A percentile compares a stretch with the other conserved stretches of the same genome.
phyloP scores from a whole-genome alignment of 2,797 vertebrate genomes.

The Liasis olivaceus region DNA sequence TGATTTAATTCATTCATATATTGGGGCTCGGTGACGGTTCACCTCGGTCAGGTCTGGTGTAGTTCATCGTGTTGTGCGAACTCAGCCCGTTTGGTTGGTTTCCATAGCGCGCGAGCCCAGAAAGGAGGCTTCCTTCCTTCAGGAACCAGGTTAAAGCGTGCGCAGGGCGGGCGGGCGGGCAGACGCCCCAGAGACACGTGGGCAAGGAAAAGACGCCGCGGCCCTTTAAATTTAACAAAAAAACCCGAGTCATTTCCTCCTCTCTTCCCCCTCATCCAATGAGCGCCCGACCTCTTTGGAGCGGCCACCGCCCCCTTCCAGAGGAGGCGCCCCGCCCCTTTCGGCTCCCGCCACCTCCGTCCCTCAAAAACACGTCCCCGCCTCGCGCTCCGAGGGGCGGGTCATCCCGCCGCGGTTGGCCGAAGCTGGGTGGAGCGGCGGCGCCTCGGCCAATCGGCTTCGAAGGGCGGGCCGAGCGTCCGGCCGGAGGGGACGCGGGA shows the following conservation, averaged over 20 bases:
- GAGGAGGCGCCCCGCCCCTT: not conserved
- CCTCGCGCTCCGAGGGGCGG: not conserved
- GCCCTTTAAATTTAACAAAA: not conserved
- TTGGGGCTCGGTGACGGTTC: not conserved
- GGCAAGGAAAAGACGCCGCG: fast-evolving
- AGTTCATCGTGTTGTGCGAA: not conserved
- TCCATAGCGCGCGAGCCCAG: too few relatives aligned
- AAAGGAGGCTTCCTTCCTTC: too few relatives aligned
- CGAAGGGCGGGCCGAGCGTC: fast-evolving
- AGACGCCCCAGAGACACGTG: too few relatives aligned
- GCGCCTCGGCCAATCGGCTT: not conserved
- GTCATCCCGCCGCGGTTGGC: not conserved
- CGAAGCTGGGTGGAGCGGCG: not conserved
- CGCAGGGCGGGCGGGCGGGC: too few relatives aligned
- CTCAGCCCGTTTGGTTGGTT: not conserved
- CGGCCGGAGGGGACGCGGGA: not conserved
- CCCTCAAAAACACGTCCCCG: not conserved
- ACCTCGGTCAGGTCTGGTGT: not conserved
- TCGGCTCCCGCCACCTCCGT: not conserved
- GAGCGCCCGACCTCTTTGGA: fast-evolving
- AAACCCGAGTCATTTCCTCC: fast-evolving
- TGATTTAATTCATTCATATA: not conserved
- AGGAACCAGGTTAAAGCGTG: too few relatives aligned
- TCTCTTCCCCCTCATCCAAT: not conserved
- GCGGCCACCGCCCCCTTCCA: fast-evolving